A percentile compares a stretch with the other conserved stretches of the same genome.
phyloP scores from a whole-genome alignment of 2,113 vertebrate genomes.

The Eleginops maclovinus region DNA sequence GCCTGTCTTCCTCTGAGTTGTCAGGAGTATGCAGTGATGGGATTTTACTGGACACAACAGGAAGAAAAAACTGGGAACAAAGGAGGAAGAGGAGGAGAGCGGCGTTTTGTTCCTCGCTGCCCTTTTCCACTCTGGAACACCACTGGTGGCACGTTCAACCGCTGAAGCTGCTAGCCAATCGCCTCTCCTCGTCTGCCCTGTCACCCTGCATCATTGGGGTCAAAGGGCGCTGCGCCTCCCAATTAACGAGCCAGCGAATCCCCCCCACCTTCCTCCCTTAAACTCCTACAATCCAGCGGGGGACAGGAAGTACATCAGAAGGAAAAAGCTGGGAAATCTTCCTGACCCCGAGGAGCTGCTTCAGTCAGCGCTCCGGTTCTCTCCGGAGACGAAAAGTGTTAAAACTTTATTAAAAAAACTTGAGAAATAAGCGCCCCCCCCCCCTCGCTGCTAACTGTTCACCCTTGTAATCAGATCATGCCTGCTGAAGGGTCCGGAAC shows the following conservation, averaged over 20 bases:
- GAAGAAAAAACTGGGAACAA: background rate
- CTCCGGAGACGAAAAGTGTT: too few species aligned
- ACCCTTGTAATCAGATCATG: slow-evolving; percentile 99
- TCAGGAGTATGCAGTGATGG: too few species aligned
- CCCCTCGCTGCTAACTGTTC: slow-evolving; percentile 89
- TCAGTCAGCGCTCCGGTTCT: too few species aligned
- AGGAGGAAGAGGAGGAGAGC: background rate
- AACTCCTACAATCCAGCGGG: slow-evolving; percentile 62
- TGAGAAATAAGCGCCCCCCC: slow-evolving; percentile 64
- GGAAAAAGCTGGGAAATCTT: too few species aligned
- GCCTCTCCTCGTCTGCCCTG: slow-evolving; percentile 86
- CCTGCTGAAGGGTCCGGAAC: slow-evolving; percentile 93
- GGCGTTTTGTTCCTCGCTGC: slow-evolving; percentile 40
- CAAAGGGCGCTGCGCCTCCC: slow-evolving; percentile 74
- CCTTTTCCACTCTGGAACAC: slow-evolving; percentile 86
- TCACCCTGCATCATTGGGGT: slow-evolving; percentile 86
- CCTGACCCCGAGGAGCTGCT: too few species aligned
- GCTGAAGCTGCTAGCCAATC: slow-evolving; percentile 88
- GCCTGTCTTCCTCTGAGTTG: too few species aligned
- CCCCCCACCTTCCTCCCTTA: background rate
- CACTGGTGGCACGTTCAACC: slow-evolving; percentile 88
- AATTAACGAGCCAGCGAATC: slow-evolving; percentile 69
- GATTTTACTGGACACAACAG: too few species aligned
- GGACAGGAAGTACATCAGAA: background rate
- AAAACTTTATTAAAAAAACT: too few species aligned